A percentile compares a stretch with the other conserved stretches of the same genome.
Conservation (phyloP, 1,140 invertebrate species). For the Acyrthosiphon pisum region DNA sequence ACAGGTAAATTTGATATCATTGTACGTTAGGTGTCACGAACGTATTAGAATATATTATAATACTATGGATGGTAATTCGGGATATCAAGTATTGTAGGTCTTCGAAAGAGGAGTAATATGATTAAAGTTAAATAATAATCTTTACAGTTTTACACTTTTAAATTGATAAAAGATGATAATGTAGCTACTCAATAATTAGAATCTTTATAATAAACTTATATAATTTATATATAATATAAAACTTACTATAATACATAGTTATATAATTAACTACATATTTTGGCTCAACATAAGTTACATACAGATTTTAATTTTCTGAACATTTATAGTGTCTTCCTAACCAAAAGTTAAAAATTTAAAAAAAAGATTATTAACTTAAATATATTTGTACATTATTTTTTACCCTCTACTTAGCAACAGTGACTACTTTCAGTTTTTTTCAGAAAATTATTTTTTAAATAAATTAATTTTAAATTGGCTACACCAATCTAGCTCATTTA, state of each 20-base stretch:
- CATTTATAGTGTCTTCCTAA: background rate
- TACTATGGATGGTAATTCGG: background rate
- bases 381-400: background rate
- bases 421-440: background rate
- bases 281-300: background rate
- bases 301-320: background rate
- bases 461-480: no score
- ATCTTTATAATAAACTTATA: background rate
- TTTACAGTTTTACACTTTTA: background rate
- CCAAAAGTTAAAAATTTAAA: background rate
- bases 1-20: slow-evolving; percentile 4
- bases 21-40: background rate
- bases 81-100: background rate
- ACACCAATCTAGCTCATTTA: no score
- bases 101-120: background rate
- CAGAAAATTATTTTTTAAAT: background rate
- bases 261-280: background rate
- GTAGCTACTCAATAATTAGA: background rate
- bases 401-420: fast-evolving
- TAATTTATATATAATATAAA: no score
- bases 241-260: no score
- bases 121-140: background rate
- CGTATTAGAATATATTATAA: background rate
- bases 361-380: background rate
- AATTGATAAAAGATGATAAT: background rate